Evolutionary conservation across 1,140 invertebrate genomes (phyloP), one percentile per base, ranked within the genome.

Genomic region (Magallana angulata): DNA sequence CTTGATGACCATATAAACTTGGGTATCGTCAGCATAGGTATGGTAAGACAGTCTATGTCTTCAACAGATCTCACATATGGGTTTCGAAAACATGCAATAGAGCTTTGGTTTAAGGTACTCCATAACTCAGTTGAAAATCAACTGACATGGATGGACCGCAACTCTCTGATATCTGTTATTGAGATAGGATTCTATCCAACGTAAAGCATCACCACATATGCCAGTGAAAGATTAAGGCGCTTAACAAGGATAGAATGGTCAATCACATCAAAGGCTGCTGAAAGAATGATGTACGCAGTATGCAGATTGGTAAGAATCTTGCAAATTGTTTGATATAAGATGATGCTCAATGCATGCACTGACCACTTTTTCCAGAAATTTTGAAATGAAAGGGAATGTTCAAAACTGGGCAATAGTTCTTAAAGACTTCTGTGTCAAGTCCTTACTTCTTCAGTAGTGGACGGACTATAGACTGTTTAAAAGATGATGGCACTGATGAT

Each of bases 341-440:
- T 89, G 88, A 56, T 88, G 16, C 12, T 85, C 71, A 2, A 90
- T 83, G n/a, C 85, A 30, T 48, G 5, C 8, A 57, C 48, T 58
- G 12, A 87, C 76, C 24, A 89, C 62, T n/a, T 62, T 62, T 62
- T 62, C 60, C 60, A 62, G 11, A n/a, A 87, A 57, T 60, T 90
- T 90, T 14, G 86, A 90, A 62, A 86, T 9, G 64, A 89, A 89
- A 90, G n/a, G 71, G 58, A 14, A 89, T 58, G 30, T 90, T 89
- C 9, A 16, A 64, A 64, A 64, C 62, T n/a, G n/a, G 62, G 62
- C 62, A 0, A n/a, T 64, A 88, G 68, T 89, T 89, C 81, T 86
- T 85, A 11, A 89, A 83, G 7, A 30, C 14, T 14, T 89, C 68
- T 71, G 57, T 83, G 58, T 90, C 86, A 57, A 90, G 71, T 62